phyloP scores from a whole-genome alignment of 2,888 invertebrate genomes.

The Cyclophora punctaria region DNA sequence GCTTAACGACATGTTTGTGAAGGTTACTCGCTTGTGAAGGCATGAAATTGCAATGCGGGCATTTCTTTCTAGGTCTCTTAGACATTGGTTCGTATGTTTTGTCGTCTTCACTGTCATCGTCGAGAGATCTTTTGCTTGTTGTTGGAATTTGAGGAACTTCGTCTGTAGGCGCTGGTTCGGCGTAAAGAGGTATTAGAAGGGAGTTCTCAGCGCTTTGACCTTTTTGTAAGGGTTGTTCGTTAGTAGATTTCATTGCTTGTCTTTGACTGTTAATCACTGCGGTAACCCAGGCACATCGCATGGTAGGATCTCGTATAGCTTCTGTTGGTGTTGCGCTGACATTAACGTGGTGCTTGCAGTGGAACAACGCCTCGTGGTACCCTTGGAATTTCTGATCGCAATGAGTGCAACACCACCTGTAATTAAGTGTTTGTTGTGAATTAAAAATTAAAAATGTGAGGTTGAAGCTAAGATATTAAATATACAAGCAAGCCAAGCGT shows the following conservation, averaged over 20 bases:
- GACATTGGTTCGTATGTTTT: slow-evolving; percentile 32
- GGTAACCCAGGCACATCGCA: slow-evolving; percentile 44
- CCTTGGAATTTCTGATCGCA: slow-evolving; percentile 45
- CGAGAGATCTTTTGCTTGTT: slow-evolving; percentile 18
- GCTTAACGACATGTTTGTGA: slow-evolving; percentile 53
- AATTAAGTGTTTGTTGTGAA: slow-evolving; percentile 11
- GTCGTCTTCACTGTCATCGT: slow-evolving; percentile 42
- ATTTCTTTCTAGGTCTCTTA: slow-evolving; percentile 11
- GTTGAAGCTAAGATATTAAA: too few species aligned
- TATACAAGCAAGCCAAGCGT: neutral
- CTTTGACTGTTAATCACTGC: slow-evolving; percentile 38
- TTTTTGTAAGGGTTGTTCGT: too few species aligned
- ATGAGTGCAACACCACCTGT: slow-evolving; percentile 57
- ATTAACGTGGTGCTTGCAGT: slow-evolving; percentile 44
- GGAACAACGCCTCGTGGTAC: slow-evolving; percentile 61
- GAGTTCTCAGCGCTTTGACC: slow-evolving; percentile 36
- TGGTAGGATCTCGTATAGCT: slow-evolving; percentile 35
- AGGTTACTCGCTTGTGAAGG: too few species aligned
- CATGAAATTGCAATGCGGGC: too few species aligned
- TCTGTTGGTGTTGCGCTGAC: slow-evolving; percentile 38
- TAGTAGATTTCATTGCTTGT: slow-evolving; percentile 23
- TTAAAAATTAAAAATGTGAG: neutral
- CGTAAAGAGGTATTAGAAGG: slow-evolving; percentile 52
- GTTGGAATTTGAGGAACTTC: slow-evolving; percentile 15
- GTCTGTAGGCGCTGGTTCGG: slow-evolving; percentile 39